Evolutionary conservation across 2,888 invertebrate genomes (phyloP).

Genomic region (Apodemia duryi): DNA sequence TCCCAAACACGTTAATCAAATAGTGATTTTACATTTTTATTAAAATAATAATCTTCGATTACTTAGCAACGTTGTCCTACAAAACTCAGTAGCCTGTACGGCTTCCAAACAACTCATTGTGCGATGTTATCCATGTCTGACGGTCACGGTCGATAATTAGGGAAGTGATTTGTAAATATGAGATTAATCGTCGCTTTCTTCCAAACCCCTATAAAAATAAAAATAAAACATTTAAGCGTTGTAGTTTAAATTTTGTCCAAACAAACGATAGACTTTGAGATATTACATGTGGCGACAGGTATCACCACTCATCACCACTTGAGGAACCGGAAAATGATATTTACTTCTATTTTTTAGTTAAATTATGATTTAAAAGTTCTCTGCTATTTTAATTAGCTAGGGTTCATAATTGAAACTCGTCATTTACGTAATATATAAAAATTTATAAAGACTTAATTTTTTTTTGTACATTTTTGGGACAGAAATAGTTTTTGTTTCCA

Average conservation of each 20-base stretch:
- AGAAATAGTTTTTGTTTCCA: background rate
- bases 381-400: too few species aligned
- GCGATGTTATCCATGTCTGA: conserved; percentile 36
- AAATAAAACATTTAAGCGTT: background rate
- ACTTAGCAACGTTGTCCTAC: conserved; percentile 11
- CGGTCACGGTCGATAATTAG: conserved; percentile 51
- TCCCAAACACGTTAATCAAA: too few species aligned
- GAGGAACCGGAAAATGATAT: too few species aligned
- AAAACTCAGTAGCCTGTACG: conserved; percentile 20
- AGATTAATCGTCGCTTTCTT: conserved; percentile 33
- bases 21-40: too few species aligned
- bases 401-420: too few species aligned
- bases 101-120: conserved; percentile 35
- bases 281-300: too few species aligned
- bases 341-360: too few species aligned
- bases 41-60: background rate
- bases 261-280: background rate
- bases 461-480: too few species aligned
- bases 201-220: background rate
- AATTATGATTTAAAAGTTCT: too few species aligned
- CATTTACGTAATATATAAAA: too few species aligned
- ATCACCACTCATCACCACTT: too few species aligned
- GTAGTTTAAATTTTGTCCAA: background rate
- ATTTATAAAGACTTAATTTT: too few species aligned
- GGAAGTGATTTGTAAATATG: conserved; percentile 54